Percentiles rank a stretch among this genome's conserved stretches.
phyloP scores from a whole-genome alignment of 2,888 invertebrate species.

The Luffia ferchaultella region DNA sequence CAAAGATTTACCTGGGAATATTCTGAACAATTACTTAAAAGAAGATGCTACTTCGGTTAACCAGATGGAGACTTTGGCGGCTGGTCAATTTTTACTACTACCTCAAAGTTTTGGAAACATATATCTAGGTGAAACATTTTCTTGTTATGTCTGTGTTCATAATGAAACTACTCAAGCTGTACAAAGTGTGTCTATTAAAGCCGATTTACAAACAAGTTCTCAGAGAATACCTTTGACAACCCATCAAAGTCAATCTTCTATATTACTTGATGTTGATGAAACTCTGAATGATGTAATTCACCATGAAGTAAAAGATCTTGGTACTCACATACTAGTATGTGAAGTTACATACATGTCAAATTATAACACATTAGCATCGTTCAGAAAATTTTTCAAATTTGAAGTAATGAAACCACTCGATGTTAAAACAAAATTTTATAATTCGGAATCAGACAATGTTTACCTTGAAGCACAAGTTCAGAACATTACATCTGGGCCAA shows the following conservation, averaged over 20 bases:
- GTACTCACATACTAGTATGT: slow-evolving; percentile 96
- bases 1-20: slow-evolving; percentile 84
- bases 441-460: slow-evolving; percentile 85
- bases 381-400: slow-evolving; percentile 98
- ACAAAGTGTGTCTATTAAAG: slow-evolving; percentile 86
- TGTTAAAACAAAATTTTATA: slow-evolving; percentile 98
- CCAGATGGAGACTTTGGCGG: slow-evolving; percentile 82
- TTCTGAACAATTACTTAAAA: slow-evolving; percentile 79
- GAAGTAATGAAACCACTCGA: slow-evolving; percentile 97
- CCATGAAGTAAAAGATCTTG: slow-evolving; percentile 99
- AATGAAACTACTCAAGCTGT: slow-evolving; percentile 91
- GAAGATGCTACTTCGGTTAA: slow-evolving; percentile 85
- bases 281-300: slow-evolving; percentile 95
- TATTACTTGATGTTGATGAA: slow-evolving; percentile 75
- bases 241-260: slow-evolving; percentile 70
- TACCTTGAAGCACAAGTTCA: slow-evolving; percentile 80
- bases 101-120: slow-evolving; percentile 99
- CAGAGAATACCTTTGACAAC: slow-evolving; percentile 86
- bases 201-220: slow-evolving; percentile 92
- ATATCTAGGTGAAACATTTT: slow-evolving; percentile 97
- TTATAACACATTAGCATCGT: slow-evolving; percentile 79
- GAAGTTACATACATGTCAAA: slow-evolving; percentile 91
- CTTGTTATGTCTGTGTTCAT: slow-evolving; percentile 96
- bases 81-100: slow-evolving; percentile 89
- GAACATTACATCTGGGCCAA: slow-evolving; percentile 92